phyloP scores from a whole-genome alignment of 1,140 invertebrate genomes.

The Lepidurus packardi region DNA sequence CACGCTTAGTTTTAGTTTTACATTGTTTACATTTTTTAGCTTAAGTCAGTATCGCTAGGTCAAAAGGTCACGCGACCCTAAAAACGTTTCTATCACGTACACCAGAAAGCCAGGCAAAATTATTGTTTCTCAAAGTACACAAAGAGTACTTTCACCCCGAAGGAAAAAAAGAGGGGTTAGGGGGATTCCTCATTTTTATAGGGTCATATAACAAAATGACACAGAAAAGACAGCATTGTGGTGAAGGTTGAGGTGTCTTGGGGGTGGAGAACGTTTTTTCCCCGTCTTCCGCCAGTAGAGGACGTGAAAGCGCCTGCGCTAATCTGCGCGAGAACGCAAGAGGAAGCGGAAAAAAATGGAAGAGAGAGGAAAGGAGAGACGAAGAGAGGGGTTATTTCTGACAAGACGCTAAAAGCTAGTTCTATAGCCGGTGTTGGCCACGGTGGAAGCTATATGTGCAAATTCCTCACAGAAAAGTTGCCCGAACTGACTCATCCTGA shows the following conservation, averaged over 20 bases:
- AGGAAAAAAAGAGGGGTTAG: not conserved
- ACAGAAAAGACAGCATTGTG: conserved; percentile 1
- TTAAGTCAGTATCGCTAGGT: not conserved
- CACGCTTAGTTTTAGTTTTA: not conserved
- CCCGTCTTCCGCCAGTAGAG: not conserved
- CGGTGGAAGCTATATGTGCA: not conserved
- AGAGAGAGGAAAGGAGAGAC: not conserved
- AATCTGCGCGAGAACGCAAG: not conserved
- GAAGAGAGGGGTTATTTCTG: conserved; percentile 10
- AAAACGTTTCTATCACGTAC: not conserved
- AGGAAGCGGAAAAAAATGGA: not conserved
- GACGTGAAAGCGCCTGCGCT: not conserved
- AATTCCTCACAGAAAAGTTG: not conserved
- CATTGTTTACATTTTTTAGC: not conserved
- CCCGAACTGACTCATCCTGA: not conserved
- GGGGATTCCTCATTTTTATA: not conserved
- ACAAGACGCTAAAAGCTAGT: conserved; percentile 13
- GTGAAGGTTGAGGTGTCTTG: not conserved
- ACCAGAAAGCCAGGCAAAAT: not conserved
- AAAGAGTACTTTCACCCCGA: no score
- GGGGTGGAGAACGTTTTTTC: not conserved
- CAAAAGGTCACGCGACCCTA: not conserved
- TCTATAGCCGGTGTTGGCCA: not conserved
- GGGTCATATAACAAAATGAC: not conserved
- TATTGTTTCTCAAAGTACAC: not conserved